Conservation (phyloP, 2,888 invertebrate genomes). For the Tetranychus truncatus region DNA sequence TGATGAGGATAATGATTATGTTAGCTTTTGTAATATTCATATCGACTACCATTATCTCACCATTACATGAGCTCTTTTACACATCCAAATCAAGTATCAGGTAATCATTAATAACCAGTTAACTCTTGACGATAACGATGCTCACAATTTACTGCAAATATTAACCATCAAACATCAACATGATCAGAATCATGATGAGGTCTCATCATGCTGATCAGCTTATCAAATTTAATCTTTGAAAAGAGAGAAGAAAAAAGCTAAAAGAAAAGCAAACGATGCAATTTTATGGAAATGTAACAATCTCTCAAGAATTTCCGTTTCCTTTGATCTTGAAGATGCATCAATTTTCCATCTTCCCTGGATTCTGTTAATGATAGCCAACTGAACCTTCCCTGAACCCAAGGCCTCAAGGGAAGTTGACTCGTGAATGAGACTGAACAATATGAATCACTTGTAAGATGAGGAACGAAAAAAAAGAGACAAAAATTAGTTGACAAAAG, state of each 20-base stretch:
- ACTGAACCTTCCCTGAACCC: background rate
- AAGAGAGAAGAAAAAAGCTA: background rate
- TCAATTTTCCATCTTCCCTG: background rate
- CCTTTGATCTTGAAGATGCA: background rate
- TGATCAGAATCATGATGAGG: background rate
- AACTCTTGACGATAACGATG: too few relatives aligned
- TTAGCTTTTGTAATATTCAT: too few relatives aligned
- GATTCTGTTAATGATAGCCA: background rate
- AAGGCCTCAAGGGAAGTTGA: background rate
- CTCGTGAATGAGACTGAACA: background rate
- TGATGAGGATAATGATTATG: too few relatives aligned
- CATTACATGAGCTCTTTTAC: too few relatives aligned
- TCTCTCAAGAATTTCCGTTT: background rate
- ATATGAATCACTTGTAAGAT: background rate
- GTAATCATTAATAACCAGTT: too few relatives aligned
- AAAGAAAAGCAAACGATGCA: background rate
- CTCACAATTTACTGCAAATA: too few relatives aligned
- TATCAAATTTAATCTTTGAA: background rate
- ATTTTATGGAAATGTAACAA: background rate
- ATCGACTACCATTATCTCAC: too few relatives aligned
- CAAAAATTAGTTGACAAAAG: background rate
- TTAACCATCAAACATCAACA: background rate
- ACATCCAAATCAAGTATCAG: too few relatives aligned
- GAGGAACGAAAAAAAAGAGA: background rate
- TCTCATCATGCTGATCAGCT: background rate